These are phyloP conservation scores for Hybognathus amarus DNA, from an alignment of 2,797 vertebrate genomes.

Conservation along the genomic window DNA sequence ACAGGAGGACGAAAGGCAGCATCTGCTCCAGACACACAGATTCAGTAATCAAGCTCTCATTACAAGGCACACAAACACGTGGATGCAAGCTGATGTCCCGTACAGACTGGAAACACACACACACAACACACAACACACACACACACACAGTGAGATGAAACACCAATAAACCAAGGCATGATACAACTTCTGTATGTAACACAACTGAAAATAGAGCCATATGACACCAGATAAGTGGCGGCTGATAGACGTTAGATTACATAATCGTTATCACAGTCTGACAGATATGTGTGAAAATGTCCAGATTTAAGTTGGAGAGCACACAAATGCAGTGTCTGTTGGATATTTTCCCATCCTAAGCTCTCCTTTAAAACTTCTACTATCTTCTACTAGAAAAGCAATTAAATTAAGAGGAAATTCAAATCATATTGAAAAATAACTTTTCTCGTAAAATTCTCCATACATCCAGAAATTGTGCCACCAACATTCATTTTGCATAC, in stretches of 20 bases:
- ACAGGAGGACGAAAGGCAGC: slow-evolving; percentile 59
- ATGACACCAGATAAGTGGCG: slow-evolving; percentile 27
- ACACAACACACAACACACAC: background rate
- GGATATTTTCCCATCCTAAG: background rate
- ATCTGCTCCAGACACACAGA: slow-evolving; percentile 61
- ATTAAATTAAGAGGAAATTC: no score
- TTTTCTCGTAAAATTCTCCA: background rate
- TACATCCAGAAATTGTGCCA: background rate
- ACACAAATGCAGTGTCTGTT: background rate
- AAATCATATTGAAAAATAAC: background rate
- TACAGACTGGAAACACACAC: slow-evolving; percentile 7
- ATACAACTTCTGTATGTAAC: slow-evolving; percentile 20
- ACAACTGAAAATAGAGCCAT: slow-evolving; percentile 26
- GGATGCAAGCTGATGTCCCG: slow-evolving; percentile 10
- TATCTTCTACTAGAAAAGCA: background rate
- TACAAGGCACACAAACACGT: slow-evolving; percentile 41
- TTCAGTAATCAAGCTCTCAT: slow-evolving; percentile 58
- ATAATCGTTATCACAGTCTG: slow-evolving; percentile 24
- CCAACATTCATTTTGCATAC: background rate
- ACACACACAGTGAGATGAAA: background rate
- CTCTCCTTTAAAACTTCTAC: background rate
- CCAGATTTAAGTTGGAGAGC: slow-evolving; percentile 29
- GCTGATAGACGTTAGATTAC: slow-evolving; percentile 25
- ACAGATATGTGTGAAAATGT: slow-evolving; percentile 42
- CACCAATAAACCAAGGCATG: slow-evolving; percentile 44